Evolutionary conservation across 2,113 vertebrate species (phyloP).

Genomic region (Semnornis frantzii): DNA sequence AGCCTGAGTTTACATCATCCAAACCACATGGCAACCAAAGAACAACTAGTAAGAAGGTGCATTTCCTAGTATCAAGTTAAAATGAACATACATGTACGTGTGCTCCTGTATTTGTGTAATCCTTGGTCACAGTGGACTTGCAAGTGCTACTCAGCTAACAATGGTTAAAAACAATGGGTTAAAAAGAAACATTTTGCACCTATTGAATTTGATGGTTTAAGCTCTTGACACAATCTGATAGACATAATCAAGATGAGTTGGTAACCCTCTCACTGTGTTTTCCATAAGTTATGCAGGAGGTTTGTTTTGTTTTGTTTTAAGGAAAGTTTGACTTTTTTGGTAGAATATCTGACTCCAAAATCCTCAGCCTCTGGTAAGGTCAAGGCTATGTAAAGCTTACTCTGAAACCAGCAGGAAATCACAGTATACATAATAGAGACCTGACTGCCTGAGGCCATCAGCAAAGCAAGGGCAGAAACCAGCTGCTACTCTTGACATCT

Average conservation of each 20-base stretch:
- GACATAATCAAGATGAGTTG: not conserved
- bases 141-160: not conserved
- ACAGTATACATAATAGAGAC: not conserved
- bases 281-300: rapidly evolving
- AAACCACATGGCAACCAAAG: not conserved
- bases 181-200: too few species aligned
- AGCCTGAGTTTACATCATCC: not conserved
- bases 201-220: not conserved
- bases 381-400: not conserved
- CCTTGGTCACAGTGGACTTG: not conserved
- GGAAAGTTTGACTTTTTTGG: not conserved
- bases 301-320: not conserved
- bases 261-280: not conserved
- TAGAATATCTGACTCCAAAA: not conserved
- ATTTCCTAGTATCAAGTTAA: not conserved
- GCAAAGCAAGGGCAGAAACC: not conserved
- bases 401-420: not conserved
- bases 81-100: not conserved
- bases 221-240: not conserved
- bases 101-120: not conserved
- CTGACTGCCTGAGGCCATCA: not conserved
- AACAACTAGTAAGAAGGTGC: not conserved
- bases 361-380: not conserved
- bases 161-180: too few species aligned
- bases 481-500: not conserved